phyloP scores from a whole-genome alignment of 2,113 vertebrate genomes.

The Oceanodroma tethys region DNA sequence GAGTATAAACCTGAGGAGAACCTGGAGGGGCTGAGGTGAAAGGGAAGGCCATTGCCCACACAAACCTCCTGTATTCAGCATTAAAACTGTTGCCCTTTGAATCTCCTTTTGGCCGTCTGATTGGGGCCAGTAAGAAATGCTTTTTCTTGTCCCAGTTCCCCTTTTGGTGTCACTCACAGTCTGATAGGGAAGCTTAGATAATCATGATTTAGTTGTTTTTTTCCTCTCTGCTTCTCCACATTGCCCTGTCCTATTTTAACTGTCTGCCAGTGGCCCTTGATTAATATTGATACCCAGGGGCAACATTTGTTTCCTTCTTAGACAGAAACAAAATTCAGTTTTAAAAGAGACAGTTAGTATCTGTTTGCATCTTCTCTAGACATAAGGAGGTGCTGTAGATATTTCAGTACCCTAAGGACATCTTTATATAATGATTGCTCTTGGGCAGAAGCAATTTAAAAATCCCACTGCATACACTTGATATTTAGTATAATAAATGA shows the following conservation, averaged over 20 bases:
- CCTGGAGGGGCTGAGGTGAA: background rate
- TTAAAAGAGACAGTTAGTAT: background rate
- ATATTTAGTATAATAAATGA: conserved; percentile 37
- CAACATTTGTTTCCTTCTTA: background rate
- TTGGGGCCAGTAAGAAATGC: background rate
- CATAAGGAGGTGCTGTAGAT: background rate
- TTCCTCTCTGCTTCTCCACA: background rate
- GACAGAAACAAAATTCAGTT: background rate
- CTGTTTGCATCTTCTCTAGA: background rate
- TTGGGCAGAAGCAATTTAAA: conserved; percentile 34
- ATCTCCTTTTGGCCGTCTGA: background rate
- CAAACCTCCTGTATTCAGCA: background rate
- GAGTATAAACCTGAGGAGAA: background rate
- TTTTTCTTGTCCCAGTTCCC: background rate
- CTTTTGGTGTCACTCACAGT: background rate
- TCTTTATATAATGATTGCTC: conserved; percentile 10
- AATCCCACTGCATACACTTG: background rate
- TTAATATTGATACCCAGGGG: background rate
- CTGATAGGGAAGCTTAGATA: background rate
- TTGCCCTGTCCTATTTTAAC: background rate
- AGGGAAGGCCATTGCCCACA: background rate
- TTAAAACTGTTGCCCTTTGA: background rate
- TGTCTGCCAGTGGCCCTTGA: background rate
- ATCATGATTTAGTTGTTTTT: background rate
- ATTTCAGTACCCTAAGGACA: conserved; percentile 27